Evolutionary conservation across 1,140 invertebrate species (phyloP), one percentile per base, ranked within the genome.

Genomic region (Hycleus phaleratus): DNA sequence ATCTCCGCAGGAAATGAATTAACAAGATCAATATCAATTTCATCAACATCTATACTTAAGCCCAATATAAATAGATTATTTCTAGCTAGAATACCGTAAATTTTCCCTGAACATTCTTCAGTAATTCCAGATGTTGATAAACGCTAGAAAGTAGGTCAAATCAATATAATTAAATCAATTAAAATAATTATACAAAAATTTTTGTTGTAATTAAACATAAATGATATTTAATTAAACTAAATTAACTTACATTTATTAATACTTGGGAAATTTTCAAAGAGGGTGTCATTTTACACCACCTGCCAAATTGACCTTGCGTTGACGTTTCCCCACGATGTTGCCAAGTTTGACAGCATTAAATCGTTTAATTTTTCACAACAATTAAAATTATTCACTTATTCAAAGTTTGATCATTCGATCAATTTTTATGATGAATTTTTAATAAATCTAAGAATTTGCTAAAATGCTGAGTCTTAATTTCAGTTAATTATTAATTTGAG

Each of bases 11-110:
- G 86, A 62, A 88, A 60, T 2, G 60, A 79, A 67, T 83, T 80
- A 24, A 87, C 72, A 54, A 79, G 76, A 63, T 70, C 71, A 39
- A 79, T 73, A 64, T 75, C 72, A 40, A 72, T 64, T 76, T 79
- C 72, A 59, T 79, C 79, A 54, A 80, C 75, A 62, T 86, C 79
- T 51, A 80, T 69, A 67, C 79, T 82, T 53, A 86, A 79, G 51
- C 83, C 84, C 46, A 88, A 69, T 11, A 89, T 79, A 39, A 84
- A 77, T 48, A 87, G 70, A 18, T 80, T 83, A 57, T 85, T 81
- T 68, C 89, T 81, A 65, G 84, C 83, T 71, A 88, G 82, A 45
- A 87, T 78, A 40, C 87, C 87, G 71, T 84, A 89, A 44, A 90
- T 73, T 69, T 84, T 83, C 58, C 86, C 87, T 70, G 77, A 81